Conservation (phyloP, 2,888 invertebrate species). For the Eulithis prunata region DNA sequence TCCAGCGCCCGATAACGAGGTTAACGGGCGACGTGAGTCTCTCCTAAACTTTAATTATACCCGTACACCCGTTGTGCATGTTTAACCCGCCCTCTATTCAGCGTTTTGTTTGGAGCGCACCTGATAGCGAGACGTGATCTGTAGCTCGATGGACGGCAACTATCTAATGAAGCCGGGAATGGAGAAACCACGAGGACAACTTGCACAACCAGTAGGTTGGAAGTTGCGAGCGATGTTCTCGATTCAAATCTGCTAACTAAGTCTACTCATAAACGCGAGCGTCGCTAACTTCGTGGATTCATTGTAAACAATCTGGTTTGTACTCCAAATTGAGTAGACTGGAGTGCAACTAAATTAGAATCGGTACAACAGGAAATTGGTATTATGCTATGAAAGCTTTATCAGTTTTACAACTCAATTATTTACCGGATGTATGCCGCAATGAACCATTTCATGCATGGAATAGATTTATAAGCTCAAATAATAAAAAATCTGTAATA, state of each 20-base stretch:
- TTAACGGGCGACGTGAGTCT: slow-evolving; percentile 85
- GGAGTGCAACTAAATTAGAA: slow-evolving; percentile 34
- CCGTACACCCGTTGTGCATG: slow-evolving; percentile 83
- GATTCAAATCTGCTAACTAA: slow-evolving; percentile 65
- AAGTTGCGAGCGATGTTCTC: slow-evolving; percentile 46
- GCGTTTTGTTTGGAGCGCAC: slow-evolving; percentile 79
- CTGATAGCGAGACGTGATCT: slow-evolving; percentile 77
- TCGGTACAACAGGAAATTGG: slow-evolving; percentile 20
- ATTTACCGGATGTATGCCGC: slow-evolving; percentile 4
- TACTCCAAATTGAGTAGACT: slow-evolving; percentile 36
- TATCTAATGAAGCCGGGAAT: slow-evolving; percentile 71
- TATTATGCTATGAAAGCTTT: slow-evolving; percentile 17
- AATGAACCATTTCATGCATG: neutral
- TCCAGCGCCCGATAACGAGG: slow-evolving; percentile 85
- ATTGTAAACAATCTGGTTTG: slow-evolving; percentile 49
- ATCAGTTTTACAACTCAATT: slow-evolving; percentile 8
- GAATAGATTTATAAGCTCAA: slow-evolving; percentile 4
- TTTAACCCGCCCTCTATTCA: slow-evolving; percentile 82
- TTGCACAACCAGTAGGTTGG: slow-evolving; percentile 50
- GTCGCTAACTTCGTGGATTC: slow-evolving; percentile 45
- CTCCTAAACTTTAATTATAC: slow-evolving; percentile 85
- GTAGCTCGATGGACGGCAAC: slow-evolving; percentile 66
- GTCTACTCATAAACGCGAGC: slow-evolving; percentile 54
- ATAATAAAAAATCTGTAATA: neutral
- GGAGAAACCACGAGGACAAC: slow-evolving; percentile 55